Conservation (phyloP, 2,113 vertebrate genomes). For the Cervus canadensis region DNA sequence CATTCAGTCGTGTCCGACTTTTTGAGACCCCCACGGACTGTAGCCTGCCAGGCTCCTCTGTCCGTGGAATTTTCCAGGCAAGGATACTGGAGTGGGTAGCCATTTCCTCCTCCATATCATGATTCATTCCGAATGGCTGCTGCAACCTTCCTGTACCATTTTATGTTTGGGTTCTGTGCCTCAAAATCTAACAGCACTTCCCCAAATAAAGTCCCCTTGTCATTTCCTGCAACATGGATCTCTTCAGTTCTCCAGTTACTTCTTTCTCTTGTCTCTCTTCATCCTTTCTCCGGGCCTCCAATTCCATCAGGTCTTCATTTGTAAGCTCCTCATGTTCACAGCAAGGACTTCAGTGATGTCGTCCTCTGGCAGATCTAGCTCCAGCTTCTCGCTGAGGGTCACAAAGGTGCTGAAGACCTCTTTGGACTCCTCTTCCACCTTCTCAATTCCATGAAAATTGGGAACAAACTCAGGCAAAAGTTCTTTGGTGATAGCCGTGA, state of each 20-base stretch:
- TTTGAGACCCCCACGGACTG: background rate
- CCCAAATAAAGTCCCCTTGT: background rate
- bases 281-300: background rate
- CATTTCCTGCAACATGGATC: background rate
- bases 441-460: background rate
- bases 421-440: background rate
- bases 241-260: background rate
- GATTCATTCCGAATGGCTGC: background rate
- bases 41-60: background rate
- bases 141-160: background rate
- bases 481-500: background rate
- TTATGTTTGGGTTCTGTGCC: background rate
- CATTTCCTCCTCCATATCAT: background rate
- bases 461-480: background rate
- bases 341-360: background rate
- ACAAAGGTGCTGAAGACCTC: background rate
- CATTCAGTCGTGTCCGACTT: fast-evolving
- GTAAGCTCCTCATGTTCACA: background rate
- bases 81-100: background rate
- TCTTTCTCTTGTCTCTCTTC: background rate
- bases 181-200: background rate
- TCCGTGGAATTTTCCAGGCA: background rate
- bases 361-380: background rate
- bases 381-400: background rate
- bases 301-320: background rate